Percentiles rank a stretch among this genome's conserved stretches.
phyloP scores from a whole-genome alignment of 2,888 invertebrate genomes.

The Blastobasis adustella region DNA sequence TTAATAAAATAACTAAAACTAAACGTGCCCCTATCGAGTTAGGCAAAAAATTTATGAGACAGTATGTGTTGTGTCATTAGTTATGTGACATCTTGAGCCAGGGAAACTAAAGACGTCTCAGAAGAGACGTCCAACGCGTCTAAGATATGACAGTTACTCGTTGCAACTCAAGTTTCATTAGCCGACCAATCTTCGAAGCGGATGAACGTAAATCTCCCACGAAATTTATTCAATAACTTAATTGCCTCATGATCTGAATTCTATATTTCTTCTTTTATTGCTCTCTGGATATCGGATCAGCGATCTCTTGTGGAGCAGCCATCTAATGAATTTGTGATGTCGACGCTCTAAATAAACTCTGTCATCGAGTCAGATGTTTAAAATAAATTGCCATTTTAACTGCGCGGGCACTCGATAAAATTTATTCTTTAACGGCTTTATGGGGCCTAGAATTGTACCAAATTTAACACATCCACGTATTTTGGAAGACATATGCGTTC shows the following conservation, averaged over 20 bases:
- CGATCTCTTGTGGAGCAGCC: slow-evolving; percentile 13
- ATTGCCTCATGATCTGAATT: slow-evolving; percentile 18
- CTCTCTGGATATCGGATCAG: slow-evolving; percentile 16
- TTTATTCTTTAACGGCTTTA: slow-evolving; percentile 51
- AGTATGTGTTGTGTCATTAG: no score
- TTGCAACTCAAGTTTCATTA: no score
- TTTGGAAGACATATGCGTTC: slow-evolving; percentile 2
- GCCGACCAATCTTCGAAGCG: background rate
- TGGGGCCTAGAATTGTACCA: slow-evolving; percentile 37
- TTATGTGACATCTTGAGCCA: no score
- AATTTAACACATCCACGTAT: slow-evolving; percentile 40
- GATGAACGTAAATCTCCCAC: background rate
- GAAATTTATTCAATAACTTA: slow-evolving; percentile 11
- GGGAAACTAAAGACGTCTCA: no score
- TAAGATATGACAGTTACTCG: no score
- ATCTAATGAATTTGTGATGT: slow-evolving; percentile 46
- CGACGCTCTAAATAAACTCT: slow-evolving; percentile 45
- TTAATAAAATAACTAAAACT: no score
- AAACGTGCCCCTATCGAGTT: no score
- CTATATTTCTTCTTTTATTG: slow-evolving; percentile 27
- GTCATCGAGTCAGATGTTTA: slow-evolving; percentile 54
- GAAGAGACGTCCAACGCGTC: no score
- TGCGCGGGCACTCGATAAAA: slow-evolving; percentile 55
- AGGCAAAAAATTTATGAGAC: no score
- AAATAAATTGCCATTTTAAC: slow-evolving; percentile 58